Evolutionary conservation across 2,113 vertebrate genomes (phyloP).

Genomic region (Oreochromis niloticus): DNA sequence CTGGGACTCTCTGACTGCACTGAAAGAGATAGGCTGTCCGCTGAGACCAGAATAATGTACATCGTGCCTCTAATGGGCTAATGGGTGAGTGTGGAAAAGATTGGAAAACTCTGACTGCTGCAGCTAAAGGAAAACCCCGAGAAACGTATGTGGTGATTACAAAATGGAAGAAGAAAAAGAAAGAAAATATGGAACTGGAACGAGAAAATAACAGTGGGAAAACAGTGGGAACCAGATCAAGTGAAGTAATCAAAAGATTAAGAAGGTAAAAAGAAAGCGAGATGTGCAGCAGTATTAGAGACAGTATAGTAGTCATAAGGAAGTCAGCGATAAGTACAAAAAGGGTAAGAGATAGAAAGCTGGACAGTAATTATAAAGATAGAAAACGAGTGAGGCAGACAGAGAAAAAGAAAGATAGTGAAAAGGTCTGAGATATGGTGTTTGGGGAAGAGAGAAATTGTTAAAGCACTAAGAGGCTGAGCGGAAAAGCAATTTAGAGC

Average conservation of each 20-base stretch:
- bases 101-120: background rate
- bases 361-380: slow-evolving; percentile 38
- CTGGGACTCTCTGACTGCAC: slow-evolving; percentile 24
- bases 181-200: background rate
- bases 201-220: background rate
- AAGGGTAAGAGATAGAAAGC: background rate
- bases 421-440: slow-evolving; percentile 32
- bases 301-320: background rate
- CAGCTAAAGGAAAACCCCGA: background rate
- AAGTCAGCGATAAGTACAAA: background rate
- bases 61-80: slow-evolving; percentile 55
- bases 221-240: background rate
- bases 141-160: background rate
- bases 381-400: background rate
- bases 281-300: background rate
- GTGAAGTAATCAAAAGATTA: background rate
- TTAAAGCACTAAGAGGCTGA: slow-evolving; percentile 60
- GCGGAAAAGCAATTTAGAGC: slow-evolving; percentile 65
- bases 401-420: background rate
- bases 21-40: slow-evolving; percentile 56
- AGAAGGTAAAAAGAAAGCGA: background rate
- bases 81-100: slow-evolving; percentile 42
- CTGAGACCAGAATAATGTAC: slow-evolving; percentile 53
- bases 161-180: background rate
- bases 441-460: slow-evolving; percentile 11